Evolutionary conservation across 2,797 vertebrate species (phyloP).

Genomic region (Hirundo rustica): DNA sequence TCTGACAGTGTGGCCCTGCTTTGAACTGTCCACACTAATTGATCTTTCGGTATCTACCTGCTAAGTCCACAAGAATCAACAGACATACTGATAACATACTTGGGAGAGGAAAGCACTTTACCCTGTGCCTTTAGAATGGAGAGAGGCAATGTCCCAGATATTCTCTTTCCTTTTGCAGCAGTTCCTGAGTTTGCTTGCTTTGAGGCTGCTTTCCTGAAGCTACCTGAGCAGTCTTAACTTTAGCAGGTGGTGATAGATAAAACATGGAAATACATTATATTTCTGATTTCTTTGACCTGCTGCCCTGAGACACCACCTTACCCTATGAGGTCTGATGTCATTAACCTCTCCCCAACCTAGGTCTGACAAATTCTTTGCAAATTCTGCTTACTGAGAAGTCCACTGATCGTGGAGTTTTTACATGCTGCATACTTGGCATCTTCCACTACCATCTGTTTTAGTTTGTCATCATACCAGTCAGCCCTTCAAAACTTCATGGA

Average conservation of each 20-base stretch:
- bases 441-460: conserved; percentile 31
- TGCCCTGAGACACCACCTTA: neutral
- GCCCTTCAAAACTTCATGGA: neutral
- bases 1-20: neutral
- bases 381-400: neutral
- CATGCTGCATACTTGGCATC: neutral
- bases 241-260: neutral
- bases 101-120: neutral
- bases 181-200: neutral
- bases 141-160: neutral
- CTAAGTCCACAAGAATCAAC: neutral
- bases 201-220: neutral
- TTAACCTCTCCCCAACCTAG: neutral
- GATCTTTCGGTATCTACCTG: neutral
- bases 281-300: neutral
- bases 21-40: neutral
- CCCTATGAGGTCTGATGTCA: neutral
- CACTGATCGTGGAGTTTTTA: neutral
- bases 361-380: neutral
- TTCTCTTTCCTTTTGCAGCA: neutral
- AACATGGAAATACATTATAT: neutral
- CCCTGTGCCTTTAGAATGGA: neutral
- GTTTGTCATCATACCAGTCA: neutral
- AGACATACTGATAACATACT: neutral
- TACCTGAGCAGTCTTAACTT: neutral